These are phyloP conservation scores for Cliona cf. orientalis DNA, from an alignment of 37 sponge, comb jelly and placozoan genomes.

Conservation along the genomic window DNA sequence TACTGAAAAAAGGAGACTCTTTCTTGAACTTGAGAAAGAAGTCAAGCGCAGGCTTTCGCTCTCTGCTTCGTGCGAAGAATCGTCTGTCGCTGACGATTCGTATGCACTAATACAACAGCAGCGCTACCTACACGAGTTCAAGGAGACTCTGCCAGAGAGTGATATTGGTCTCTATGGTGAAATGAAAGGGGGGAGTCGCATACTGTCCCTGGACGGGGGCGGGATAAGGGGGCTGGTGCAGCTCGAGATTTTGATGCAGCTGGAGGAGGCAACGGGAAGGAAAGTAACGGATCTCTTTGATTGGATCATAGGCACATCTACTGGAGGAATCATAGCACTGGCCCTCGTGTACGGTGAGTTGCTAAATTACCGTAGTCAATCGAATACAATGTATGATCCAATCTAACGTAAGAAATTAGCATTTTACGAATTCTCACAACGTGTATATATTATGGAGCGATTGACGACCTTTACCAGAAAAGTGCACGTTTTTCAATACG, in stretches of 20 bases:
- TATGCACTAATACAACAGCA: constrained; percentile 25
- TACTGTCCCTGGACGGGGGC: constrained; percentile 71
- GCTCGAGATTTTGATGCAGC: constrained; percentile 47
- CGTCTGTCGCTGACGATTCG: constrained; percentile 8
- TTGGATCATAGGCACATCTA: constrained; percentile 53
- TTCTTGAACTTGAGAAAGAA: constrained; percentile 6
- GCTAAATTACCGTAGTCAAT: not conserved
- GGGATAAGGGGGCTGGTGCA: constrained; percentile 71
- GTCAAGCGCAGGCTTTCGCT: constrained; percentile 22
- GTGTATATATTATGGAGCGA: no score
- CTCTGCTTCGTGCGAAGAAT: not conserved
- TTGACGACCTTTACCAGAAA: no score
- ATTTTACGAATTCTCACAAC: no score
- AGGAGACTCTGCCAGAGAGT: constrained; percentile 2
- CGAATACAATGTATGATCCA: no score
- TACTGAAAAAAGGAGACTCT: not conserved
- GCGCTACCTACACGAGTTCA: constrained; percentile 12
- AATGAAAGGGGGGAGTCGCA: constrained; percentile 38
- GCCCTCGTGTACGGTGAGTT: constrained; percentile 50
- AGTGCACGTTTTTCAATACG: no score
- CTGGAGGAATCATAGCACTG: constrained; percentile 38
- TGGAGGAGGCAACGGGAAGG: constrained; percentile 39
- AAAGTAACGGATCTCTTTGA: constrained; percentile 58
- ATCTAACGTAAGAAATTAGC: no score
- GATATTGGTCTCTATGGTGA: not conserved